A percentile compares a stretch with the other conserved stretches of the same genome.
These are phyloP conservation scores for Ivindomyrus marchei DNA, from an alignment of 2,113 vertebrate species.

Conservation along the genomic window DNA sequence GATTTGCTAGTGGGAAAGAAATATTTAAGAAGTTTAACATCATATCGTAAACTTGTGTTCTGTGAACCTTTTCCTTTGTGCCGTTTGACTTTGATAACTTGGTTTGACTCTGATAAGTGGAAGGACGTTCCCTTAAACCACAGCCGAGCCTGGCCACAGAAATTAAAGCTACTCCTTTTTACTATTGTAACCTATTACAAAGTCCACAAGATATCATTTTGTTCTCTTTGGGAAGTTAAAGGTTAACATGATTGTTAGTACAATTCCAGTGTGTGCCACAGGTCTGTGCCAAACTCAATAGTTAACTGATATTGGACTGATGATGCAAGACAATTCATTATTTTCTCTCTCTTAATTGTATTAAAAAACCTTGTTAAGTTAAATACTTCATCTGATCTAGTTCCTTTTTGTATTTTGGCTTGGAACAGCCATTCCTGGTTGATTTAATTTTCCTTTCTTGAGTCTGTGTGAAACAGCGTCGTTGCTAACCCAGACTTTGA, in stretches of 20 bases:
- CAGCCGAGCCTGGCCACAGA: background rate
- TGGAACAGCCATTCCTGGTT: background rate
- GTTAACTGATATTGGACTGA: background rate
- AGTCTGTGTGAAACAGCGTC: background rate
- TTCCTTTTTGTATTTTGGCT: background rate
- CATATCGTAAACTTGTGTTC: background rate
- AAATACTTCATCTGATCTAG: background rate
- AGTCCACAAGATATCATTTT: conserved; percentile 9
- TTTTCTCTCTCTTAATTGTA: background rate
- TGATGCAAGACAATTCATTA: background rate
- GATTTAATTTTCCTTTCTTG: background rate
- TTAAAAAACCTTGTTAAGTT: background rate
- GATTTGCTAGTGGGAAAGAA: background rate
- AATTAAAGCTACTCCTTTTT: background rate
- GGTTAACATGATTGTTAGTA: background rate
- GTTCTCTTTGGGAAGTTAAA: background rate
- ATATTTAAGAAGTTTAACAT: background rate
- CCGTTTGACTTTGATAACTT: background rate
- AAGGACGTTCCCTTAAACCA: background rate
- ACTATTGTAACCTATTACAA: background rate
- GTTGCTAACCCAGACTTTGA: background rate
- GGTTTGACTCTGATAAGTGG: background rate
- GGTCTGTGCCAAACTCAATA: background rate
- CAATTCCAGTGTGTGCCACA: background rate
- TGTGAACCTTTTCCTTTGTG: background rate